phyloP scores from a whole-genome alignment of 35 echinoderm and acorn worm species.

The Holothuria glaberrima region DNA sequence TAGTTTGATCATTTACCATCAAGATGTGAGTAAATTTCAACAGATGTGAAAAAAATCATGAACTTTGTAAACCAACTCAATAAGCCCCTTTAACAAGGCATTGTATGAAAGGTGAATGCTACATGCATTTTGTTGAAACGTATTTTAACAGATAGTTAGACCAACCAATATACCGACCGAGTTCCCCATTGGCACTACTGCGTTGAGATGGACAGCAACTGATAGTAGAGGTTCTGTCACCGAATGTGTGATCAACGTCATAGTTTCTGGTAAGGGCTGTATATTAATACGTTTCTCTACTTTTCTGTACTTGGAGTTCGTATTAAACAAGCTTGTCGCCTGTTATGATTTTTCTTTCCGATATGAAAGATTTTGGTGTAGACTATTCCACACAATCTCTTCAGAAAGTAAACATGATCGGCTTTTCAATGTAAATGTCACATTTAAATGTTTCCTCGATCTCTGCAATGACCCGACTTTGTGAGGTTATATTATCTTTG shows the following conservation, averaged over 20 bases:
- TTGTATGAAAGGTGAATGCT: neutral
- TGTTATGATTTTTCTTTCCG: no score
- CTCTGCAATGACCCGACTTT: no score
- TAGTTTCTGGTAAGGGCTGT: neutral
- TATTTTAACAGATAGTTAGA: neutral
- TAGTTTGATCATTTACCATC: no score
- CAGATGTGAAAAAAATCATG: no score
- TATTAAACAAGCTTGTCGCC: neutral
- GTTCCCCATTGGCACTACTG: neutral
- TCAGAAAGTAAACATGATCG: neutral
- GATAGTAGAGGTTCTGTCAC: neutral
- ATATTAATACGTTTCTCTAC: neutral
- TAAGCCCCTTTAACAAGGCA: no score
- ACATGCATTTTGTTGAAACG: neutral
- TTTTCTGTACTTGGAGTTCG: neutral
- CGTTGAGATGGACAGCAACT: neutral
- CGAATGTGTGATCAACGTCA: neutral
- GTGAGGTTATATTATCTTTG: no score
- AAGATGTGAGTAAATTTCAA: no score
- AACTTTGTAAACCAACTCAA: no score
- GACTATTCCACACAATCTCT: neutral
- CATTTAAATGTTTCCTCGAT: no score
- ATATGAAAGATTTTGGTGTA: no score
- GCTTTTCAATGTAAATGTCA: neutral
- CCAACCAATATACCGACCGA: neutral